Base-by-base conservation (phyloP, 1,140 invertebrate genomes). In the Apocrypta bakeri region DNA sequence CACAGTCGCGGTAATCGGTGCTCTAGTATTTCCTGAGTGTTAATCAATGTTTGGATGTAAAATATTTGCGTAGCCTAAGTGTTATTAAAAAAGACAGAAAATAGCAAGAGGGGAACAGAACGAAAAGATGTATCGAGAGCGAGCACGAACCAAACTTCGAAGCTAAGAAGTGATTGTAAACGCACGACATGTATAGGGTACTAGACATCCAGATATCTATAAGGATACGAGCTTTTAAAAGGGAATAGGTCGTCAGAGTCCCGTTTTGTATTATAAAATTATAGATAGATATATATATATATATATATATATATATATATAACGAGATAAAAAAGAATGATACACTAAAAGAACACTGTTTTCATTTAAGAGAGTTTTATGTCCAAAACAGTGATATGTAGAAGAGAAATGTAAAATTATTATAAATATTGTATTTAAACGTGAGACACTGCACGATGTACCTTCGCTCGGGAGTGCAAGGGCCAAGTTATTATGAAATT, bases 31-130 rank as follows among this genome's bases (percentile, higher is more conserved):
- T 72, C 81, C 83, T 89, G 85, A 85, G 73, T 89, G 86, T 88
- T 82, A 87, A 89, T 89, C 84, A 80, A 87, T 90, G 89, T 90
- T 79, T 89, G 83, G 87, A 84, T 88, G 88, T 89, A 88, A 87
- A 89, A 89, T 88, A 89, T 87, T 83, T 84, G 85, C 84, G 85
- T 86, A 87, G 84, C 73, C 80, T 88, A 89, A 89, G 84, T 85
- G 85, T 88, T 89, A 85, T 84, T 84, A 82, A 85, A 83, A 71
- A 61, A 81, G 76, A 74, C 31, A 63, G 64, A 68, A 17, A 64
- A 63, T 33, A n/a, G 2, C 1, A 31, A 73, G 29, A 11, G 63
- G 31, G 42, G n/a, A 81, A 77, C n/a, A 75, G 40, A 29, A 25
- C 42, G 80, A 78, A 27, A 56, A 56, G 48, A 21, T 71, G 21